phyloP scores from a whole-genome alignment of 2,797 vertebrate species.

The Sebastes glaucus region DNA sequence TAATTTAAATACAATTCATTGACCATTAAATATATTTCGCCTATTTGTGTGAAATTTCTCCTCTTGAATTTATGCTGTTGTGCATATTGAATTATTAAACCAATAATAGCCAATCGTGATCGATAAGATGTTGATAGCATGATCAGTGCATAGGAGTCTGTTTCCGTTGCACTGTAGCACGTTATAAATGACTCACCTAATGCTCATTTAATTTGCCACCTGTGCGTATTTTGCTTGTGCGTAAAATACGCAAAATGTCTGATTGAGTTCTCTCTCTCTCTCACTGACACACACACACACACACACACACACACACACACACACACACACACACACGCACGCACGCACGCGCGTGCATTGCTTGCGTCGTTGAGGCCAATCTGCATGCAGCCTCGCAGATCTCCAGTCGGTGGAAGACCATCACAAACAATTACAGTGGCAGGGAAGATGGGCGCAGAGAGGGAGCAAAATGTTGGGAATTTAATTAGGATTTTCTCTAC shows the following conservation, averaged over 20 bases:
- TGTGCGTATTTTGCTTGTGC: neutral
- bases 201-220: neutral
- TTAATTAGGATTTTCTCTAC: slow-evolving; percentile 20
- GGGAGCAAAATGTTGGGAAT: slow-evolving; percentile 1
- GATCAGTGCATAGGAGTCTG: neutral
- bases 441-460: slow-evolving; percentile 22
- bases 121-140: neutral
- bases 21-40: too few species aligned
- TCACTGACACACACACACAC: neutral
- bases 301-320: neutral
- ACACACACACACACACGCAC: too few species aligned
- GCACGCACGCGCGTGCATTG: too few species aligned
- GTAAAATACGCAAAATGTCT: neutral
- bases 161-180: neutral
- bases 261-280: neutral
- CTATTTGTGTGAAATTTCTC: neutral
- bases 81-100: neutral
- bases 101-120: too few species aligned
- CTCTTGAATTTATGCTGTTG: neutral
- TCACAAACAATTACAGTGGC: slow-evolving; percentile 14
- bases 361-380: slow-evolving; percentile 51
- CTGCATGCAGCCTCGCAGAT: slow-evolving; percentile 29
- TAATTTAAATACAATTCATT: neutral
- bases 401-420: neutral
- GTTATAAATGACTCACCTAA: neutral